phyloP scores from a whole-genome alignment of 2,797 vertebrate genomes.

The Rhynchonycteris naso region DNA sequence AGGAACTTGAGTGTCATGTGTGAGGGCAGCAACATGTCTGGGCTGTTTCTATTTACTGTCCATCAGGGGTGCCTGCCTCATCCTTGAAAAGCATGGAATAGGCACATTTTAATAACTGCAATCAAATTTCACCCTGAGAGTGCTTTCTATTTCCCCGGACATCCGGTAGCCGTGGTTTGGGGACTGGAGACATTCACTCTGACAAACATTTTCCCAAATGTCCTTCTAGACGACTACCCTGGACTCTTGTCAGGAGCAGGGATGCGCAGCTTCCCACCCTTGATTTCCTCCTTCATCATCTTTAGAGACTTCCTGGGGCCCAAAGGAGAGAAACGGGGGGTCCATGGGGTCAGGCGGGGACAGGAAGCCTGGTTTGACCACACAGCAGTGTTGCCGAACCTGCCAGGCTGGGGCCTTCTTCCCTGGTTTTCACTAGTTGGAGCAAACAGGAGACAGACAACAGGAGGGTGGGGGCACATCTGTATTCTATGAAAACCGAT shows the following conservation, averaged over 20 bases:
- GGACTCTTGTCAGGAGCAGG: not conserved
- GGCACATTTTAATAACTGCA: not conserved
- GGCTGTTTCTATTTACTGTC: not conserved
- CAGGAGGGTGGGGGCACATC: not conserved
- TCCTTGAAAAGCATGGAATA: not conserved
- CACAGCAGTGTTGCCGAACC: accelerated
- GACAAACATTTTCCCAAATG: not conserved
- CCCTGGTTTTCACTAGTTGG: not conserved
- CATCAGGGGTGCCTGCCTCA: not conserved
- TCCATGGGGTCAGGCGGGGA: not conserved
- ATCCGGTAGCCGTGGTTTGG: not conserved
- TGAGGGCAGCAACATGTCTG: not conserved
- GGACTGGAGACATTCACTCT: not conserved
- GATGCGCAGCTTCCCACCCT: not conserved
- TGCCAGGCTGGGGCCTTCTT: not conserved
- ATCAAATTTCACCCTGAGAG: not conserved
- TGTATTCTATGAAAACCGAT: not conserved
- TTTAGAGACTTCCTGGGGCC: not conserved
- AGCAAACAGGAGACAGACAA: not conserved
- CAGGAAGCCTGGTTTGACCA: not conserved
- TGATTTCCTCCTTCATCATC: not conserved
- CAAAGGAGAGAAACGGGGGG: not conserved
- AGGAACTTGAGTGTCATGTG: not conserved
- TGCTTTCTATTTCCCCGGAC: not conserved
- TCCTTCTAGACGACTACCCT: not conserved